These are phyloP conservation scores for Lamellibrachia columna DNA, from an alignment of 2,888 invertebrate genomes.

Conservation along the genomic window DNA sequence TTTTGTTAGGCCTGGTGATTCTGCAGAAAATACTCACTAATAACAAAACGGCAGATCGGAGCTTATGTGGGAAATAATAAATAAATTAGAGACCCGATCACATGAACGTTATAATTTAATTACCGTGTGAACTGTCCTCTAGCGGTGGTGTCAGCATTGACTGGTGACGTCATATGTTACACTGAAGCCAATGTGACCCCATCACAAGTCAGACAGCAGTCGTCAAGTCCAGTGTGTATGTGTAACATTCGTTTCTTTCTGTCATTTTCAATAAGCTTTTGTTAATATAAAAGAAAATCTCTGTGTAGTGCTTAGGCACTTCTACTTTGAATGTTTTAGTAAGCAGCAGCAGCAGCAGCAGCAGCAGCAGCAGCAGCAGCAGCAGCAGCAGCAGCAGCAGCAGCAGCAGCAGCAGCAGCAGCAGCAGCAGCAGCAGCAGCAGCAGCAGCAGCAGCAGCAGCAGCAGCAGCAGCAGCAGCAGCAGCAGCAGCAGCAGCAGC, in stretches of 20 bases:
- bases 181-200: conserved; percentile 32
- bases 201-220: conserved; percentile 20
- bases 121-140: not conserved
- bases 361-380: no score
- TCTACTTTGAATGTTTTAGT: no score
- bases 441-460: no score
- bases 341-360: not conserved
- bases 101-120: not conserved
- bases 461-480: no score
- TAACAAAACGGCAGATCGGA: not conserved
- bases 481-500: not conserved
- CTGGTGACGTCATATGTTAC: conserved; percentile 30
- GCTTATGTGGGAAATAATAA: not conserved
- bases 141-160: conserved; percentile 41
- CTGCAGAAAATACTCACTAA: not conserved
- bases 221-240: not conserved
- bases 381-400: not conserved
- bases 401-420: not conserved
- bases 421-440: no score
- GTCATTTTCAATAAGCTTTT: not conserved
- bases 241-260: not conserved
- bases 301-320: not conserved
- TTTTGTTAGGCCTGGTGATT: not conserved
- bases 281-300: not conserved
- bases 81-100: not conserved